Evolutionary conservation across 2,797 vertebrate genomes (phyloP), one percentile per base, ranked within the genome.

Genomic region (Halcyon chelicuti): DNA sequence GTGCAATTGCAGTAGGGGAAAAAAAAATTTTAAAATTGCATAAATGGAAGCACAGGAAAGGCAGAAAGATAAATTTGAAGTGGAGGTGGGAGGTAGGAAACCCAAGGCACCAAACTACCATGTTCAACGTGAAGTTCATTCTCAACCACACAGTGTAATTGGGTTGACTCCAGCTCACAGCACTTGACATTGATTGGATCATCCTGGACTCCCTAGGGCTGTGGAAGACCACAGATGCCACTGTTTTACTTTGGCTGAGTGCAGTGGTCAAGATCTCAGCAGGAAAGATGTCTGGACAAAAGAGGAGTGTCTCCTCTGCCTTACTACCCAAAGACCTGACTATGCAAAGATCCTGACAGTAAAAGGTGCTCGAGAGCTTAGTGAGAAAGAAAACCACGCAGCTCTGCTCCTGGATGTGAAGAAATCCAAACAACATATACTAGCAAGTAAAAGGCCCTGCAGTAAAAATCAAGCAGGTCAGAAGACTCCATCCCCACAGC

Each of bases 41-140:
- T 60, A 77, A 90, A 44, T 58, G 72, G 72, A 76, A 93, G 42
- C 47, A 61, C 14, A 52, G 61, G 31, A 71, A 82, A 55, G 33
- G 9, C 47, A 84, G 75, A 42, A 81, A 51, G 44, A 71, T 21
- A 63, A 63, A 52, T 61, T 22, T 42, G 55, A 52, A 77, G 22
- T 13, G 19, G 47, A 68, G n/a, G 10, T 58, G 60, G 35, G 58
- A 88, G 23, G n/a, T 44, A 63, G 71, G 37, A 79, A 89, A 73
- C 22, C 31, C 63, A 73, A 39, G 47, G n/a, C 81, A 85, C 18
- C 60, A 42, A 86, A 88, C 18, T 6, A 17, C 60, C 18, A 2
- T 9, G 33, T 87, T 77, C 22, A 66, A 52, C 0, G 0, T 52
- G 47, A 52, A 0, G 0, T 65, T 74, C 39, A 12, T 79, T 78